A percentile compares a stretch with the other conserved stretches of the same genome.
These are phyloP conservation scores for Peromyscus nudipes DNA, from an alignment of 2,797 vertebrate genomes.

Conservation along the genomic window DNA sequence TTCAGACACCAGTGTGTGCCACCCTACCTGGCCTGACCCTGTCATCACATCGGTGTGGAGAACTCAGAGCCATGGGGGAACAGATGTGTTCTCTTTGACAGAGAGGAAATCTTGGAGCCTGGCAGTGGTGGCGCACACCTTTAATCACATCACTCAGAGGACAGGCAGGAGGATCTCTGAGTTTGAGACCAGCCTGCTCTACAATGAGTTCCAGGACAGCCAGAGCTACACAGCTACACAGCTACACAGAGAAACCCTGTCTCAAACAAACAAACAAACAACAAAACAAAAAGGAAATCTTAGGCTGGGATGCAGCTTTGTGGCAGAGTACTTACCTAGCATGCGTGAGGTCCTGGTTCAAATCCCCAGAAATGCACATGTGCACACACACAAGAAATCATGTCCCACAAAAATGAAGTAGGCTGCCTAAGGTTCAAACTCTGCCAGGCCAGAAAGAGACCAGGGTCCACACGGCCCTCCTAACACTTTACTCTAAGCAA, in stretches of 20 bases:
- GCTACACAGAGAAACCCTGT: neutral
- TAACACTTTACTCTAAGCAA: neutral
- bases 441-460: neutral
- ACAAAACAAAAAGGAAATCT: neutral
- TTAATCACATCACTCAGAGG: neutral
- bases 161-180: neutral
- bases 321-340: neutral
- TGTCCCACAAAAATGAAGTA: neutral
- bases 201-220: neutral
- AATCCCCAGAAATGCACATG: neutral
- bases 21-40: neutral
- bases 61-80: rapidly evolving
- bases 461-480: neutral
- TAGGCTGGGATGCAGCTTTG: neutral
- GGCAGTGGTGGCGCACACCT: neutral
- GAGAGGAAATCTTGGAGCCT: neutral
- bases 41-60: neutral
- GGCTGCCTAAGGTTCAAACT: neutral
- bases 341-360: neutral
- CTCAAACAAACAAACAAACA: neutral
- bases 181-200: neutral
- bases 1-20: neutral
- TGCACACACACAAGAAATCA: neutral
- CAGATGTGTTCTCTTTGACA: neutral
- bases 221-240: neutral